A percentile compares a stretch with the other conserved stretches of the same genome.
These are phyloP conservation scores for Agrilus biguttatus DNA, from an alignment of 2,888 invertebrate species.

Conservation along the genomic window DNA sequence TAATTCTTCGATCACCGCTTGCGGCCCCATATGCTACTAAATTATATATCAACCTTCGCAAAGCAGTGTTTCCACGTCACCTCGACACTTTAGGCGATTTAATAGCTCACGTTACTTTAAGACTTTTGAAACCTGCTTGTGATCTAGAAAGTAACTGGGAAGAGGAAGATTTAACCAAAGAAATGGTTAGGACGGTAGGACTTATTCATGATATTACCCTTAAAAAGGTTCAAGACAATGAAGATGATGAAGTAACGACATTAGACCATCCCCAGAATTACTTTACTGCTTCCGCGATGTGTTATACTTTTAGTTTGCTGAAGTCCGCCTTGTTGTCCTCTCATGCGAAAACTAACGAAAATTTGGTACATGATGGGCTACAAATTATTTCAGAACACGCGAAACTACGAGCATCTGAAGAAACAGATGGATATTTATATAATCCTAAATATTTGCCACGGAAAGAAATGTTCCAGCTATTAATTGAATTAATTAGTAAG, in stretches of 20 bases:
- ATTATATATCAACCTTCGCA: slow-evolving; percentile 45
- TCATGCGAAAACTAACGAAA: slow-evolving; percentile 35
- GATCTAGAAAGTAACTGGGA: slow-evolving; percentile 66
- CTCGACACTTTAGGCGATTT: slow-evolving; percentile 38
- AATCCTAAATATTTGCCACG: slow-evolving; percentile 71
- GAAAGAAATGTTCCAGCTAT: slow-evolving; percentile 63
- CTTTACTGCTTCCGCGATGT: slow-evolving; percentile 63
- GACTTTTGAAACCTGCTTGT: slow-evolving; percentile 66
- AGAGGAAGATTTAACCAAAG: slow-evolving; percentile 47
- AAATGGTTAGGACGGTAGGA: slow-evolving; percentile 46
- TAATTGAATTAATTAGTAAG: slow-evolving; percentile 63
- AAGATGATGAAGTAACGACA: slow-evolving; percentile 6
- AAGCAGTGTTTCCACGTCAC: slow-evolving; percentile 36
- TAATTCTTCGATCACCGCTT: slow-evolving; percentile 58
- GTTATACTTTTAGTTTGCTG: slow-evolving; percentile 69
- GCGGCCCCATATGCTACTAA: slow-evolving; percentile 54
- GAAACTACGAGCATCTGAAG: slow-evolving; percentile 36
- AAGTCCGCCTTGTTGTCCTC: slow-evolving; percentile 40
- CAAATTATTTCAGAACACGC: slow-evolving; percentile 62
- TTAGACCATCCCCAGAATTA: slow-evolving; percentile 17
- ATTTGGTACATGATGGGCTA: slow-evolving; percentile 43
- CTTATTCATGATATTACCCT: slow-evolving; percentile 40
- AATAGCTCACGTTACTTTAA: slow-evolving; percentile 58
- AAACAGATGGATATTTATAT: slow-evolving; percentile 37
- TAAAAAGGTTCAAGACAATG: slow-evolving; percentile 16